phyloP scores from a whole-genome alignment of 2,888 invertebrate species.

The Hybos culiciformis region DNA sequence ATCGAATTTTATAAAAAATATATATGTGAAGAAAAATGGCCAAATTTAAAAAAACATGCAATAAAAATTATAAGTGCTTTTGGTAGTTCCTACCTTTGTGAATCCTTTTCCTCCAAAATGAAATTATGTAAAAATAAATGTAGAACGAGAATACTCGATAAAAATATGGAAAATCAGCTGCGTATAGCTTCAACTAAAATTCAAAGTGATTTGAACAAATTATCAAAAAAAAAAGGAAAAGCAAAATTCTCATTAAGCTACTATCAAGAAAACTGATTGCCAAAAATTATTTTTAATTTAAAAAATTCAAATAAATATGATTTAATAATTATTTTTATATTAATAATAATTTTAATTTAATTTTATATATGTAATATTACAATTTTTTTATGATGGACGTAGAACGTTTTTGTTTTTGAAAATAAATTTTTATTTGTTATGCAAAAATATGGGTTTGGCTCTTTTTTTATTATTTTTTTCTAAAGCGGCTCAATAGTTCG shows the following conservation, averaged over 20 bases:
- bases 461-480: background rate
- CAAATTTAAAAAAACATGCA: slow-evolving; percentile 2
- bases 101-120: slow-evolving; percentile 1
- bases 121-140: background rate
- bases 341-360: background rate
- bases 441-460: background rate
- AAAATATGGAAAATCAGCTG: background rate
- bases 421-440: background rate
- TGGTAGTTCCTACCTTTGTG: slow-evolving; percentile 2
- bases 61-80: slow-evolving; percentile 1
- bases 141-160: background rate
- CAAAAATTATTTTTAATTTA: no score
- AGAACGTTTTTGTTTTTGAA: background rate
- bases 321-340: background rate
- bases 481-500: background rate
- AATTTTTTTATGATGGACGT: background rate
- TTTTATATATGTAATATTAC: background rate
- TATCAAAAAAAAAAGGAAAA: background rate
- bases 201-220: background rate
- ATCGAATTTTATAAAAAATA: background rate
- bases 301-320: background rate
- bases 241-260: background rate
- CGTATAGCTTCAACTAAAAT: background rate
- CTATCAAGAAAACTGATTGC: no score
- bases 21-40: background rate